Base-by-base conservation (phyloP, 1,140 invertebrate species). In the Eupeodes corollae region DNA sequence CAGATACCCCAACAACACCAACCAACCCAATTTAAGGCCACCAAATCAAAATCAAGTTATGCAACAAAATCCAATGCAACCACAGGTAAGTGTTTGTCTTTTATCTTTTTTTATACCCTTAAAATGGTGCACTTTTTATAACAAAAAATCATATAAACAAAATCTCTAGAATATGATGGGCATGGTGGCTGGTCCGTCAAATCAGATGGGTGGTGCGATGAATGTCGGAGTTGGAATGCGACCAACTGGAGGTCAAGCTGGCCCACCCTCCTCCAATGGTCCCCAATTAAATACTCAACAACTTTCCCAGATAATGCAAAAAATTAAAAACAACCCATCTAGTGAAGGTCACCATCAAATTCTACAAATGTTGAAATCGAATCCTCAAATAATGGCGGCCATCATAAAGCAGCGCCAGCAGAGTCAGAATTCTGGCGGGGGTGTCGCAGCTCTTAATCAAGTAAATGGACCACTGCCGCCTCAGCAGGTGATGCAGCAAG, bases 341-440 rank as follows among this genome's bases (percentile, higher is more conserved):
- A 87, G 86, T 41, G 90, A 95, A 57, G 90, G 94, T 61, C 92
- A 97, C 59, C 83, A 88, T 59, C 88, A 94, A 72, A 89, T 97
- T 43, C 73, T 96, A 21, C 81, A 84, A 55, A 93, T 98, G 57
- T 79, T 98, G 39, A 95, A 94, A 70, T 85, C 84, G 40, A 93
- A 97, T 75, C 93, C 93, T 39, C 89, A 89, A 49, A 75, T 98
- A 11, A 97, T 97, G 91, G 92, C 93, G 46, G 90, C 91, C 42
- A 94, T 96, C 62, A 91, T 98, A 45, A 93, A 93, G 69, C 89
- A 94, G 70, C 75, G 88, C 65, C 83, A 88, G 73, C 63, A 70
- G 44, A 67, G 65, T 49, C 61, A 70, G 56, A 58, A 56, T 40
- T 54, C 63, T 51, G 58, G 52, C 18, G 52, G 57, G 42, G 61